Evolutionary conservation across 2,113 vertebrate genomes (phyloP).

Genomic region (Microtus oregoni): DNA sequence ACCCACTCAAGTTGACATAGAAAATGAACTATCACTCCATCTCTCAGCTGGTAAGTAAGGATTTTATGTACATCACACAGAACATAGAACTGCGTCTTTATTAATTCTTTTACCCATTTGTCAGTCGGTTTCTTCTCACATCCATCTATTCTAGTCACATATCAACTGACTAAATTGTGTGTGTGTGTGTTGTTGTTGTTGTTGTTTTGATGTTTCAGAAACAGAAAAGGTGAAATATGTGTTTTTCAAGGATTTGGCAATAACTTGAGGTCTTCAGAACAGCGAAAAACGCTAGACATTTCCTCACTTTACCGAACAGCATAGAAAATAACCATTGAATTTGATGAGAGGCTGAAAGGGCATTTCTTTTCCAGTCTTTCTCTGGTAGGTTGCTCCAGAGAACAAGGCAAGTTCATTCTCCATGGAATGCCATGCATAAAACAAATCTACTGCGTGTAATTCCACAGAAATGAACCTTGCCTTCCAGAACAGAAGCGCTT

Average conservation of each 20-base stretch:
- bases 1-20: background rate
- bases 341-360: slow-evolving; percentile 51
- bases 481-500: background rate
- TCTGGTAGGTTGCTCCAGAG: background rate
- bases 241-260: background rate
- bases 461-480: slow-evolving; percentile 58
- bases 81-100: background rate
- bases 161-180: background rate
- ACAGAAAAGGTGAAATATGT: background rate
- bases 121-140: background rate
- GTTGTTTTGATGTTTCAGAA: background rate
- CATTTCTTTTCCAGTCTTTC: slow-evolving; percentile 40
- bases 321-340: slow-evolving; percentile 44
- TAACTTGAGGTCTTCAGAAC: background rate
- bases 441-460: slow-evolving; percentile 51
- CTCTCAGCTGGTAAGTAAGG: background rate
- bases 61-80: background rate
- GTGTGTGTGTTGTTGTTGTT: background rate
- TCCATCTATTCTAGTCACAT: background rate
- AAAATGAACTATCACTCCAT: background rate
- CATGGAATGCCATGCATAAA: slow-evolving; percentile 17
- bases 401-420: slow-evolving; percentile 43
- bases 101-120: background rate
- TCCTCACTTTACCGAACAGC: background rate
- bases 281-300: background rate